Base-by-base conservation (phyloP, 1,140 invertebrate species). In the Physella acuta region DNA sequence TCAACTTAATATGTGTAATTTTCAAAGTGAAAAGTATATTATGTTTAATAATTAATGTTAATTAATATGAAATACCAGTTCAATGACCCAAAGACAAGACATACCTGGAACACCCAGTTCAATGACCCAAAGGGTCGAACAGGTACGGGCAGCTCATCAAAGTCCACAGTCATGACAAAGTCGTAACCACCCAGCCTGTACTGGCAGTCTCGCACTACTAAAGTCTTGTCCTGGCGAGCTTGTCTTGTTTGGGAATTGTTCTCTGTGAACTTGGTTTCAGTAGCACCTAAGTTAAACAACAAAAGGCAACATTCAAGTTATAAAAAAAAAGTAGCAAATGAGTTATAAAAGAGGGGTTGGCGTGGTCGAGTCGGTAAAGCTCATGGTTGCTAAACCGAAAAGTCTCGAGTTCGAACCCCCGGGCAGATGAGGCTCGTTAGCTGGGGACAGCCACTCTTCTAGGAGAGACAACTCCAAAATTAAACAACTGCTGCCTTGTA, bases 111-210 rank as follows among this genome's bases (percentile, higher is more conserved):
- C 4, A 68, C 33, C 28, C 34, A 44, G 37, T 51, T 68, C 1
- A 68, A 17, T 24, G 66, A 24, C 8, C 66, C 39, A 60, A 44
- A 68, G 17, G 66, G 66, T 33, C 55, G 5, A 37, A 44, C 20
- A 14, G 66, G 66, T 26, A 68, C 66, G 3, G 66, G 66, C n/a
- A 68, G 24, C 30, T 68, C 66, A 60, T 68, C 66, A 49, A 68
- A 68, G 66, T 68, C 66, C 44, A 68, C 60, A 39, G 66, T 68
- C 0, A 68, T 30, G 16, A 68, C 66, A 68, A 59, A 68, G n/a
- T 68, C 66, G 30, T 68, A 68, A 33, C 66, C 66, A 16, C 24
- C 66, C 14, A 68, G 66, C 26, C 66, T 4, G 56, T 59, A 68
- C 39, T 68, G 66, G 36, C 66, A 68, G 56, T 68, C 66, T 1